phyloP scores from a whole-genome alignment of 2,797 vertebrate species.

The Poeciliopsis turneri region DNA sequence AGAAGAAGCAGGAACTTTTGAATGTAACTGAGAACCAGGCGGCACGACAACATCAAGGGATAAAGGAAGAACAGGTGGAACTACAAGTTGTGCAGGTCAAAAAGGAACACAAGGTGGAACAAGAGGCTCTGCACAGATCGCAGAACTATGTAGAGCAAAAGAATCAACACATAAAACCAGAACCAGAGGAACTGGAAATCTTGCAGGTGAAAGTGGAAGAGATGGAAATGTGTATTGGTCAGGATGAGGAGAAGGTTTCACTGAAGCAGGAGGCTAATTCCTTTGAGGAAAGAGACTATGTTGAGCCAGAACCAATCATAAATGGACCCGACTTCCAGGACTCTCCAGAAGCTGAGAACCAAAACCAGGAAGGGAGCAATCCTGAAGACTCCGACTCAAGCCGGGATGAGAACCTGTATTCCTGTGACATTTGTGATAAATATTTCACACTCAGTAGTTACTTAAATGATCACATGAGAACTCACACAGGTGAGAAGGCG shows the following conservation, averaged over 20 bases:
- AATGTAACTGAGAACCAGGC: background rate
- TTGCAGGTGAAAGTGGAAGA: conserved; percentile 3
- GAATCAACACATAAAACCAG: background rate
- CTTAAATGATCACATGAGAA: conserved; percentile 4
- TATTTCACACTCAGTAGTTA: conserved; percentile 1
- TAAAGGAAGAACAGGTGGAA: background rate
- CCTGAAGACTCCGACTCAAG: background rate
- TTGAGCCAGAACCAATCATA: background rate
- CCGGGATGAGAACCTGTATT: background rate
- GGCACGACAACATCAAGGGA: background rate
- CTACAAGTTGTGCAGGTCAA: background rate
- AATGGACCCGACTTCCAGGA: background rate
- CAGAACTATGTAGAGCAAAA: background rate
- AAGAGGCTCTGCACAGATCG: background rate
- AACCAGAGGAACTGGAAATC: background rate
- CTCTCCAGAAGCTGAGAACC: background rate
- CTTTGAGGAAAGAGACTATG: background rate
- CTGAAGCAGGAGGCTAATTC: background rate
- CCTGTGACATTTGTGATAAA: background rate
- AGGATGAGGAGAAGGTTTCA: background rate
- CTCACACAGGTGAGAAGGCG: background rate
- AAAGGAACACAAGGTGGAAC: background rate
- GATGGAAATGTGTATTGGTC: background rate
- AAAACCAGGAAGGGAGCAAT: background rate
- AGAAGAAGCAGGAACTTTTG: background rate